Conservation (phyloP, 2,797 vertebrate genomes). For the Tarsius wallacei region DNA sequence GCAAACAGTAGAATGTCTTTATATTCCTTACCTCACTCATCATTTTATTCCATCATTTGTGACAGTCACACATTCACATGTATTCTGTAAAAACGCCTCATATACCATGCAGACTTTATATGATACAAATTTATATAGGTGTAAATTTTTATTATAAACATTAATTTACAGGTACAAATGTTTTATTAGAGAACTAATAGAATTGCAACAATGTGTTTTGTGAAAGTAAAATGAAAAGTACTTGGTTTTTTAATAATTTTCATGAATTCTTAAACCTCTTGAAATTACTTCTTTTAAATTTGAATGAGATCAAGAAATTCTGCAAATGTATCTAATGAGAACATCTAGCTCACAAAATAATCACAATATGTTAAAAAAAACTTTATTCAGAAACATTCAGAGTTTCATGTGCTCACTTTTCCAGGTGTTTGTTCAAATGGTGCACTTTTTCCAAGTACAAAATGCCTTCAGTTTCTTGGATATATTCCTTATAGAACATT, state of each 20-base stretch:
- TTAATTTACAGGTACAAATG: neutral
- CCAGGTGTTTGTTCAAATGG: neutral
- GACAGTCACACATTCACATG: neutral
- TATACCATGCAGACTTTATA: neutral
- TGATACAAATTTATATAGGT: neutral
- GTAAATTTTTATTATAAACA: neutral
- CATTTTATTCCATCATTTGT: neutral
- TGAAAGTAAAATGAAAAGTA: neutral
- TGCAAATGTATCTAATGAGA: neutral
- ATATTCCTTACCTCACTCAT: neutral
- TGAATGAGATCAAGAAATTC: neutral
- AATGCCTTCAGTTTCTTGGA: neutral
- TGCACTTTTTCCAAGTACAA: neutral
- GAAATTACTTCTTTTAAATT: neutral
- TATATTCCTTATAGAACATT: neutral
- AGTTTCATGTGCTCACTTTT: neutral
- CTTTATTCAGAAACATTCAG: neutral
- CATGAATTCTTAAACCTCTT: neutral
- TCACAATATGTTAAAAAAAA: neutral
- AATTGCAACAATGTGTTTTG: neutral
- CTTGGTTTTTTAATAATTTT: conserved; percentile 5
- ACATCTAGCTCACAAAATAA: neutral
- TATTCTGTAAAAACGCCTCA: neutral
- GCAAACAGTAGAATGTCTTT: neutral
- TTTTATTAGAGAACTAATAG: conserved; percentile 20